These are phyloP conservation scores for Trichoplax adhaerens DNA, from an alignment of 37 sponge, comb jelly and placozoan species.

Conservation along the genomic window DNA sequence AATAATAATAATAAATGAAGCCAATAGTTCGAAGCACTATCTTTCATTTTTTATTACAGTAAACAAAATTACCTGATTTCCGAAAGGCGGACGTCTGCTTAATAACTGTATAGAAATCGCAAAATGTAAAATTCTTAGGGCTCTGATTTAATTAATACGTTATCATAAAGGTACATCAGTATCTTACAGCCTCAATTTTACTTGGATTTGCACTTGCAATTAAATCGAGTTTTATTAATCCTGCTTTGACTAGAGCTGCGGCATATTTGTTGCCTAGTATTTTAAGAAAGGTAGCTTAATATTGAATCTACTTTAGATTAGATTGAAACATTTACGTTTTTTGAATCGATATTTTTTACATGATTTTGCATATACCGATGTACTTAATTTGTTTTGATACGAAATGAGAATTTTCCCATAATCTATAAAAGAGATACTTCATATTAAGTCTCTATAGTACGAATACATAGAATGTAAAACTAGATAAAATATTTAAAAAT, in stretches of 20 bases:
- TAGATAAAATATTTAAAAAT: background rate
- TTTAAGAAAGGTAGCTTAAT: background rate
- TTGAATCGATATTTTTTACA: background rate
- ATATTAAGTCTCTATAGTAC: background rate
- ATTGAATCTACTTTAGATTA: too few species aligned
- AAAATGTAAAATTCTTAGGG: background rate
- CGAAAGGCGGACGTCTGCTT: constrained; percentile 88
- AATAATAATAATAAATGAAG: too few species aligned
- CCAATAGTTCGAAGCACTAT: too few species aligned
- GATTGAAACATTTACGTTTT: too few species aligned
- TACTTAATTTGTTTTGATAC: constrained; percentile 86
- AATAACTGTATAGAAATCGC: constrained; percentile 3
- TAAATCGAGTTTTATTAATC: constrained; percentile 58
- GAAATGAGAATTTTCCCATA: constrained; percentile 89
- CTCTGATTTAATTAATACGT: background rate
- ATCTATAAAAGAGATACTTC: constrained; percentile 7
- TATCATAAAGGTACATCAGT: background rate
- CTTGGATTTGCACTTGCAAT: constrained; percentile 56
- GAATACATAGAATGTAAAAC: background rate
- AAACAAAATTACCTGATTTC: constrained; percentile 35
- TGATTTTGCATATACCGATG: constrained; percentile 33
- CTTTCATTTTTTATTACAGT: too few species aligned
- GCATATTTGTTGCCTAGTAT: constrained; percentile 38
- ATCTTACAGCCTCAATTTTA: constrained; percentile 72
- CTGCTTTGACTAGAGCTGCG: constrained; percentile 91